Percentiles rank a stretch among this genome's conserved stretches.
Evolutionary conservation across 2,113 vertebrate genomes (phyloP).

Genomic region (Dicerorhinus sumatrensis): DNA sequence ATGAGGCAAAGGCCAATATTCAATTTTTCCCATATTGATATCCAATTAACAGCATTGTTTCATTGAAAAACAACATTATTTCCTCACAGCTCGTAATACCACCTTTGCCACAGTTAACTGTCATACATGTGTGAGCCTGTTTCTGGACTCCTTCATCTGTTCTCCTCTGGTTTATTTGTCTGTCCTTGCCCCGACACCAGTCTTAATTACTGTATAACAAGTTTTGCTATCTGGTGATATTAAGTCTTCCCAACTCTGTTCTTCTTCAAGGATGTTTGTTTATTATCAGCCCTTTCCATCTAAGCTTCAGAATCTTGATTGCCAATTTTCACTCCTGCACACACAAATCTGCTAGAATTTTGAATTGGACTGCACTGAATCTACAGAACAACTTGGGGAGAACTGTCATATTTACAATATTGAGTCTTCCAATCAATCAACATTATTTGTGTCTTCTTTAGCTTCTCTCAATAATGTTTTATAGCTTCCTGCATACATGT

Average conservation of each 20-base stretch:
- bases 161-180: neutral
- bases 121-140: neutral
- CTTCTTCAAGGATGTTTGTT: neutral
- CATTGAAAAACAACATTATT: neutral
- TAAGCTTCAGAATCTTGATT: neutral
- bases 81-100: neutral
- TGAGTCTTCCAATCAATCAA: neutral
- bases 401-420: neutral
- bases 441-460: neutral
- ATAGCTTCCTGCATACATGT: neutral
- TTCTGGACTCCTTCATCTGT: neutral
- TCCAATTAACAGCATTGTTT: neutral
- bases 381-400: neutral
- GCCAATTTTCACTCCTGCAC: neutral
- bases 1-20: neutral
- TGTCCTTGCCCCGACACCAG: neutral
- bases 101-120: neutral
- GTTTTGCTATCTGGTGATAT: neutral
- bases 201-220: neutral
- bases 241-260: neutral
- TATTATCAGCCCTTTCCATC: neutral
- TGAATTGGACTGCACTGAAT: neutral
- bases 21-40: neutral
- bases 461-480: neutral
- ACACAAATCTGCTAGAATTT: neutral